Evolutionary conservation across 2,113 vertebrate species (phyloP), one percentile per base, ranked within the genome.

Genomic region (Semicossyphus pulcher): DNA sequence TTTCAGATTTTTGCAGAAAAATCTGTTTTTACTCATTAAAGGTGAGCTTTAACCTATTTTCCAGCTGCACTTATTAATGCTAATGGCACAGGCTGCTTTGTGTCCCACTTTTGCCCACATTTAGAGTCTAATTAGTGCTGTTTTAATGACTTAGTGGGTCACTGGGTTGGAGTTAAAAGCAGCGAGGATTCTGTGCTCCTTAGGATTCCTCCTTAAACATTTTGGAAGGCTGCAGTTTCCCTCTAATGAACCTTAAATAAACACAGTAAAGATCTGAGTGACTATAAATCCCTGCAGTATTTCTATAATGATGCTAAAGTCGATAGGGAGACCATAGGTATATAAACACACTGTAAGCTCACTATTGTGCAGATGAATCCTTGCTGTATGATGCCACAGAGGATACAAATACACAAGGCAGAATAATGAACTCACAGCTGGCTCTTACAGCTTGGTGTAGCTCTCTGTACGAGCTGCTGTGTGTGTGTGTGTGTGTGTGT

Each of bases 81-180:
- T 4, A 10, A 25, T 6, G 23, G 4, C 11, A 0, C 15, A 18
- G 10, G 21, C 59, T 49, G 25, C 25, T 21, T 16, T 52, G 49
- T 21, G 14, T 4, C 32, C 34, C 28, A 2, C 29, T 52, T 54
- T 21, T 18, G 4, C 32, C 34, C 28, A 2, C 29, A 21, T 18
- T 52, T 48, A 18, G 0, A 8, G 21, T 28, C 52, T 66, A 49
- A 86, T 72, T 76, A 75, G 61, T 10, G 63, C 42, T 42, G 48
- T 81, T 52, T 53, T 51, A 41, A 56, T 39, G 65, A 51, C 36
- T 72, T 63, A 37, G 16, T 80, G 64, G 76, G 72, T 80, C 72
- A 72, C 25, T 51, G 53, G 20, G 69, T 54, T 56, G 31, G 44
- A 70, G 73, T 39, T 51, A 16, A 49, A 56, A 25, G 28, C 63